Evolutionary conservation across 2,888 invertebrate genomes (phyloP).

Genomic region (Trachelus troglodyta): DNA sequence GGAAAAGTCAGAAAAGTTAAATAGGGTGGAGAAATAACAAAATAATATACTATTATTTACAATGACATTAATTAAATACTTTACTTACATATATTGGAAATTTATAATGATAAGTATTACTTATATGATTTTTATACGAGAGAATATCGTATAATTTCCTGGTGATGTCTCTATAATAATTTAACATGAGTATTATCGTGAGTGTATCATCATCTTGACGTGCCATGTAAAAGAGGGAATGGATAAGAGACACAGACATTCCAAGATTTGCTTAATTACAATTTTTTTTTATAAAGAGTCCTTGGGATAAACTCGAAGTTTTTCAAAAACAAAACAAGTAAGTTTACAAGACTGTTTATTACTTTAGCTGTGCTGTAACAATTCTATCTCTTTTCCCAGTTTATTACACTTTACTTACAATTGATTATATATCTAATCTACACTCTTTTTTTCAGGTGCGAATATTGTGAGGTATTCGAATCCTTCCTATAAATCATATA

Average conservation of each 20-base stretch:
- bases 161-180: neutral
- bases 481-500: neutral
- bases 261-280: neutral
- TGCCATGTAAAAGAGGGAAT: neutral
- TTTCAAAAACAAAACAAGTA: neutral
- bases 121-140: neutral
- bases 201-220: neutral
- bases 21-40: neutral
- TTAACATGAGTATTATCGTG: neutral
- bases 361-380: neutral
- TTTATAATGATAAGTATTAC: neutral
- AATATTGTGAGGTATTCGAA: neutral
- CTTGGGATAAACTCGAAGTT: neutral
- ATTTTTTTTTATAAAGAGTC: neutral
- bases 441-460: neutral
- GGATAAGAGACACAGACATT: neutral
- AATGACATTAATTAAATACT: neutral
- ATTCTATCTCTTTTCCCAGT: neutral
- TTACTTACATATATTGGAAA: neutral
- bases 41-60: neutral
- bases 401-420: neutral
- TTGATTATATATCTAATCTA: neutral
- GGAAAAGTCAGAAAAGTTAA: neutral
- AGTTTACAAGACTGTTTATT: neutral
- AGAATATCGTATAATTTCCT: neutral